Conservation (phyloP, 1,140 invertebrate genomes). For the Batillaria attramentaria region DNA sequence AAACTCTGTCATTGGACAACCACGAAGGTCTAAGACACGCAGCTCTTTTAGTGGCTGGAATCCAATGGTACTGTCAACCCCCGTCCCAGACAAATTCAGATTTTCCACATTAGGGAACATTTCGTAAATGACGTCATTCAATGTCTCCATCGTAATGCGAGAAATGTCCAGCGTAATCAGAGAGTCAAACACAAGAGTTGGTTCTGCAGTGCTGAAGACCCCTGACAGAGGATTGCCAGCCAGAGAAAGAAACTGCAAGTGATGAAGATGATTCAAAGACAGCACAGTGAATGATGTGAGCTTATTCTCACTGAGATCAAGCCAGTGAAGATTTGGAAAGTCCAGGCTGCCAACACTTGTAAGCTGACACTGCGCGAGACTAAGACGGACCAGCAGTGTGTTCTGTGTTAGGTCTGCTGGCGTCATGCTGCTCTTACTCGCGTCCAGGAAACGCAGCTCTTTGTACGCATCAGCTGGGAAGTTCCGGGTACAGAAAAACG, state of each 20-base stretch:
- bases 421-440: background rate
- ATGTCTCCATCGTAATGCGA: background rate
- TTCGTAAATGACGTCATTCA: constrained; percentile 6
- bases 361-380: background rate
- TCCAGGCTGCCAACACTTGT: background rate
- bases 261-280: background rate
- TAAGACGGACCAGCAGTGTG: background rate
- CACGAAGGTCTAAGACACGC: constrained; percentile 10
- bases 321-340: constrained; percentile 18
- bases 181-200: background rate
- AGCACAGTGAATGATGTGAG: background rate
- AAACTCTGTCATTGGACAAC: background rate
- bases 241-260: background rate
- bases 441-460: constrained; percentile 4
- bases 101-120: constrained; percentile 2
- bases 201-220: too few relatives aligned
- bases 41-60: constrained; percentile 40
- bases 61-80: constrained; percentile 15
- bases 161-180: constrained; percentile 27
- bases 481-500: background rate
- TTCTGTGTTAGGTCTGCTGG: background rate
- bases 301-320: constrained; percentile 13
- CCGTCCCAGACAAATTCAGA: constrained; percentile 34
- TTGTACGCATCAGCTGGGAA: background rate
- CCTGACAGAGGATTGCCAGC: background rate